Conservation (phyloP, 2,113 vertebrate genomes). For the Sminthopsis crassicaudata region DNA sequence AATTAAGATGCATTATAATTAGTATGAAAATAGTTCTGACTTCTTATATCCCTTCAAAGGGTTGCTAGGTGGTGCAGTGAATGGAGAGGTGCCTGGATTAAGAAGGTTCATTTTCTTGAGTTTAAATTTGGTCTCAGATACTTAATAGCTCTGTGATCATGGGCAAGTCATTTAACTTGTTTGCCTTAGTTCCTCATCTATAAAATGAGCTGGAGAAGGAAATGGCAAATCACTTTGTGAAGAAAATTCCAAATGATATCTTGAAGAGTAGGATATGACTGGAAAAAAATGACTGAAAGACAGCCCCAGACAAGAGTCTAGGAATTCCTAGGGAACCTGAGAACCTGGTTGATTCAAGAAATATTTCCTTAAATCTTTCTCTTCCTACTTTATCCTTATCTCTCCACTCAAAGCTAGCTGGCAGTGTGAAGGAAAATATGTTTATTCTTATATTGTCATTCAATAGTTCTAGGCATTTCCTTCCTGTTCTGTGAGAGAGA, state of each 20-base stretch:
- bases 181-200: background rate
- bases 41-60: background rate
- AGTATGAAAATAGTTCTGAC: background rate
- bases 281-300: background rate
- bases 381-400: background rate
- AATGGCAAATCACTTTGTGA: background rate
- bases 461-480: background rate
- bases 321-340: background rate
- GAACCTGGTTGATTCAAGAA: background rate
- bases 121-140: background rate
- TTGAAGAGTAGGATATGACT: background rate
- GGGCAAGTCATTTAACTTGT: background rate
- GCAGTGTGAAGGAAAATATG: background rate
- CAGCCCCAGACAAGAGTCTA: background rate
- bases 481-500: background rate
- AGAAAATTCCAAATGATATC: background rate
- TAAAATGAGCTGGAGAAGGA: background rate
- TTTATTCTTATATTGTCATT: conserved; percentile 4
- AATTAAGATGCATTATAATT: background rate
- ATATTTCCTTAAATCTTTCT: background rate
- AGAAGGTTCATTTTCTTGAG: background rate
- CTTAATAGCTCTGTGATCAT: background rate
- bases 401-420: background rate
- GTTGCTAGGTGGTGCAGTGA: background rate
- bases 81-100: background rate